phyloP scores from a whole-genome alignment of 2,888 invertebrate genomes.

The Tenthredo scrophulariae region DNA sequence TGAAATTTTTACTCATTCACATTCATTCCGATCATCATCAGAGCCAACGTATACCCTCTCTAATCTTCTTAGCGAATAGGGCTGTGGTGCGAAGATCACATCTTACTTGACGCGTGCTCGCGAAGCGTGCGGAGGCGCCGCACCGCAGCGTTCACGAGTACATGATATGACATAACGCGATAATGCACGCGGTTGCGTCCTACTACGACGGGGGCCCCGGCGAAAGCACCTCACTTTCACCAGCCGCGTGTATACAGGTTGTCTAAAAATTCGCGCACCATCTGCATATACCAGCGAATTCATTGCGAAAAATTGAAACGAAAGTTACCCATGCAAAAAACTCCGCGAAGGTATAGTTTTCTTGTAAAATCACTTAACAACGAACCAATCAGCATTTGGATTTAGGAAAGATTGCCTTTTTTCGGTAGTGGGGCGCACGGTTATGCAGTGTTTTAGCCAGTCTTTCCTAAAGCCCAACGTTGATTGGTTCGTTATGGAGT shows the following conservation, averaged over 20 bases:
- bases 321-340: no score
- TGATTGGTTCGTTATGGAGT: no score
- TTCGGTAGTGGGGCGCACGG: no score
- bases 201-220: constrained; percentile 30
- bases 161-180: constrained; percentile 46
- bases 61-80: constrained; percentile 2
- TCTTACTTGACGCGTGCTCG: constrained; percentile 10
- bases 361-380: no score
- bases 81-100: constrained; percentile 11
- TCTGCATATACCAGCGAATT: no score
- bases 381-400: no score
- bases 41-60: neutral
- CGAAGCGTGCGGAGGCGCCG: constrained; percentile 2
- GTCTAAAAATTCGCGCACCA: no score
- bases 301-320: no score
- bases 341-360: no score
- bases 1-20: neutral
- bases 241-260: constrained; percentile 5
- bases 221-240: constrained; percentile 53
- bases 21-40: neutral
- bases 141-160: constrained; percentile 16
- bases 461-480: no score
- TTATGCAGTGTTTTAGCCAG: no score
- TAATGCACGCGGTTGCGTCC: constrained; percentile 53
- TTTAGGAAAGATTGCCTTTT: no score